Percentiles rank a stretch among this genome's conserved stretches.
phyloP scores from a whole-genome alignment of 1,140 invertebrate genomes.

The Pseudoatta argentina region DNA sequence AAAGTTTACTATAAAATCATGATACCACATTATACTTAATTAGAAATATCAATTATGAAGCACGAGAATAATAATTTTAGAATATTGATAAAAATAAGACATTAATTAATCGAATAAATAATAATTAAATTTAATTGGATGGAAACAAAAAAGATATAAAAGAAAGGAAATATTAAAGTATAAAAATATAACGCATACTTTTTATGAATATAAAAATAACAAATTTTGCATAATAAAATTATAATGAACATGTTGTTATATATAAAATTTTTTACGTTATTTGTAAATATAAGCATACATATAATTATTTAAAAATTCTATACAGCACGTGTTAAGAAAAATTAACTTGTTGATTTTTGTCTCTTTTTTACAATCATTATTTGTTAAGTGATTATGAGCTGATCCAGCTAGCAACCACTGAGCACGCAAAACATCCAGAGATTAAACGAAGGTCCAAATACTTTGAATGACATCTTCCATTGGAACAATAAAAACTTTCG shows the following conservation, averaged over 20 bases:
- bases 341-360: constrained; percentile 7
- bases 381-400: neutral
- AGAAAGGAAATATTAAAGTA: neutral
- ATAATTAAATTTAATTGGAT: neutral
- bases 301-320: neutral
- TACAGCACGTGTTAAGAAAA: neutral
- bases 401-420: neutral
- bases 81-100: neutral
- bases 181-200: neutral
- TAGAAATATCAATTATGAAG: neutral
- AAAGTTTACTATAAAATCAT: constrained; percentile 5
- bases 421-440: constrained; percentile 16
- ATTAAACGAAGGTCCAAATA: constrained; percentile 7
- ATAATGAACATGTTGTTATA: neutral
- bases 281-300: neutral
- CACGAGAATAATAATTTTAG: neutral
- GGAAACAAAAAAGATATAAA: neutral
- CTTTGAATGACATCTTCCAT: constrained; percentile 1
- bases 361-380: constrained; percentile 1
- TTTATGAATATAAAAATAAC: constrained; percentile 1
- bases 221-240: neutral
- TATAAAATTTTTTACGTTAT: neutral
- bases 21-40: neutral
- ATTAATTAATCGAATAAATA: neutral
- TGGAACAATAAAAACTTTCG: constrained; percentile 21